Evolutionary conservation across 2,113 vertebrate species (phyloP), one percentile per base, ranked within the genome.

Genomic region (Zosterops hypoxanthus): DNA sequence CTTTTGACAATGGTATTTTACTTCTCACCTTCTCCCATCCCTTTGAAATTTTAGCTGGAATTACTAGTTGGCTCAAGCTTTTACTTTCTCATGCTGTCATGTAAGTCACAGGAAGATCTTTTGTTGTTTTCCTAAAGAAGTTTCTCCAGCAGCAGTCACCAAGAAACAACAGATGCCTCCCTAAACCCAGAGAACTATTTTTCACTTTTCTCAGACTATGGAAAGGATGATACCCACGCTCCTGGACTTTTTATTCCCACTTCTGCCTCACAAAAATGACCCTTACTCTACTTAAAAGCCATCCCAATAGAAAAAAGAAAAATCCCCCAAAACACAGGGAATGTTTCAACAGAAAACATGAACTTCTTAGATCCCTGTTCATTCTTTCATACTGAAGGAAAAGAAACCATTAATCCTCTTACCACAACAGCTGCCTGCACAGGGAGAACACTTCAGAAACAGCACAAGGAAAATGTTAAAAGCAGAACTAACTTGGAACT

Each of bases 371-470:
- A 68, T 29, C 10, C 64, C 31, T 68, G 16, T 78, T 60, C 49
- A 59, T 73, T 70, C 65, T 56, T 88, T 52, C 60, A 55, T 14
- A 39, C 18, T n/a, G 39, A 88, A 86, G 52, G 33, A 94, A 86
- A 75, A 92, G 39, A 86, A 66, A 39, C 25, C 31, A 75, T 42
- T 86, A 92, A 92, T 55, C 42, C 53, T 78, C 49, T 78, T 70
- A 80, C 71, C 46, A 82, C 59, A 90, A 24, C 16, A 78, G 57
- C 36, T 8, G 9, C 29, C 41, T 75, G 57, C 55, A 87, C 61
- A 79, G 34, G 25, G 59, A 88, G 49, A 79, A 69, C 28, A 42
- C 41, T 89, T 93, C 53, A 90, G 49, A 95, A 79, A 78, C 4
- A 36, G 52, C n/a, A 69, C 36, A 53, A 61, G 42, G 20, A 56